Base-by-base conservation (phyloP, 2,113 vertebrate species). In the Microcebus griseorufus region DNA sequence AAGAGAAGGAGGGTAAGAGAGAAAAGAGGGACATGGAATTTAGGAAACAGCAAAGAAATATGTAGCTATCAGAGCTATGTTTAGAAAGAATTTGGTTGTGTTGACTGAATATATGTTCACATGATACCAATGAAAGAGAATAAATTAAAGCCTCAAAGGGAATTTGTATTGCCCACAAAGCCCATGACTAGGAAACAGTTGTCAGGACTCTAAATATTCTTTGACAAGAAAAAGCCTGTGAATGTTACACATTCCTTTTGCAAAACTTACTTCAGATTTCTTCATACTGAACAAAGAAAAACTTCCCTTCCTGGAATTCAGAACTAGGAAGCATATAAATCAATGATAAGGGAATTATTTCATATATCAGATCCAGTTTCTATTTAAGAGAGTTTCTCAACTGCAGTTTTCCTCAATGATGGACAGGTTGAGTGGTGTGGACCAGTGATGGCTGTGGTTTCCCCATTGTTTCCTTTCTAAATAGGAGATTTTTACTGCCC, bases 1-100 rank as follows among this genome's bases (percentile, higher is more conserved):
- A 20, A 84, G 37, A 10, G 10, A 80, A n/a, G 37, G 17, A 22
- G 23, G 64, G 29, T 2, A 65, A 91, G 11, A n/a, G 18, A 39
- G 39, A 34, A 37, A 22, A 20, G 2, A 5, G 9, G 0, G 18
- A 0, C 6, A 29, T 8, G 0, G 34, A 16, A 1, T 9, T 48
- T 27, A 92, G n/a, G 17, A 80, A 80, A 14, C 27, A 84, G 42
- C n/a, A 91, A 58, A 73, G 9, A 85, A 39, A 67, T 58, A 64
- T 18, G 4, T 7, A 48, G 37, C 64, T 18, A 27, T 29, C 13
- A 73, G 39, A 64, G 22, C 8, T 32, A 34, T 16, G 2, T 39
- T 45, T 62, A 93, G 23, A 87, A 76, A 78, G 7, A 82, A 39
- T 51, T 29, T 18, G 2, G 1, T 83, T 22, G 12, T 42, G 27